Base-by-base conservation (phyloP, 2,113 vertebrate species). In the Amphiprion ocellaris region DNA sequence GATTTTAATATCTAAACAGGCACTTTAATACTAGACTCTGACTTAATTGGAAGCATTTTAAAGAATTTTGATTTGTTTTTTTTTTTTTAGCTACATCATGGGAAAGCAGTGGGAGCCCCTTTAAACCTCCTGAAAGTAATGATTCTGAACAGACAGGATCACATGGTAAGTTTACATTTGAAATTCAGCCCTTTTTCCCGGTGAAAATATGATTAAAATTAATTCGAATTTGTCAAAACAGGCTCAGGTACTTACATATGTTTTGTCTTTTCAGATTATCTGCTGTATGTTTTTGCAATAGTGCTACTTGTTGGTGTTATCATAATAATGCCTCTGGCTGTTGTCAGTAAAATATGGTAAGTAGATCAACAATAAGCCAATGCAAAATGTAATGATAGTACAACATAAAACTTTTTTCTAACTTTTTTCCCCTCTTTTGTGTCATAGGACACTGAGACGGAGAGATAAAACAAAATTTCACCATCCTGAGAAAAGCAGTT, bases 291-390 rank as follows among this genome's bases (percentile, higher is more conserved):
- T 46, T 60, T 95, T 86, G 65, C 91, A 30, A 92, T 89, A 19
- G 77, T 93, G 59, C 83, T 94, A 46, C 93, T 96, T 67, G 87
- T 94, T 87, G 89, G 94, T 50, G 81, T 95, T 30, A 76, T 94
- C 77, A 58, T 96, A 66, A 87, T 95, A 76, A 92, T 94, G 74
- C 85, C 96, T 75, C 67, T 95, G 28, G 65, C 95, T 81, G 73
- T 95, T 86, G 75, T 94, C 37, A 84, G 91, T 77, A 96, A 92
- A 82, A 92, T 95, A 74, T 94, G 96, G 98, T 98, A 94, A 88
- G 93, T 82, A 50, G 4, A 56, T 62, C 0, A 4, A 21, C 49
- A 54, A 52, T 11, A 33, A 24, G 2, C n/a, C 16, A 26, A 23
- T 30, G 10, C 3, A 39, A 44, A 55, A 37, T 62, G 14, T 56